phyloP scores from a whole-genome alignment of 2,888 invertebrate species.

The Ichneumon xanthorius region DNA sequence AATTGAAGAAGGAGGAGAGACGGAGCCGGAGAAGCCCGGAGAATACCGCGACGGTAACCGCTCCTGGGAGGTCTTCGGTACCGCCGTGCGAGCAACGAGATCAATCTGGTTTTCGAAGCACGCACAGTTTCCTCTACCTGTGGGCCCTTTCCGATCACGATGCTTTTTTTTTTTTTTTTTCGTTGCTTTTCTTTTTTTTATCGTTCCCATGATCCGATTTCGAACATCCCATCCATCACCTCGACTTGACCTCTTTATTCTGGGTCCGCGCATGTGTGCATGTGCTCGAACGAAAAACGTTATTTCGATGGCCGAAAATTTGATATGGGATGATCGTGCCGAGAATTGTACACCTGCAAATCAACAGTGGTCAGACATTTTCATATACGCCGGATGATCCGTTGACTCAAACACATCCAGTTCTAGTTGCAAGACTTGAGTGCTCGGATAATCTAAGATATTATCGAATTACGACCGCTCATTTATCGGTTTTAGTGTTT shows the following conservation, averaged over 20 bases:
- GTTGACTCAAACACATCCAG: no score
- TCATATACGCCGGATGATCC: no score
- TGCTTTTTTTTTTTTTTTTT: neutral
- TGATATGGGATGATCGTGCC: neutral
- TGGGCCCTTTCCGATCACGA: conserved; percentile 34
- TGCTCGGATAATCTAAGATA: no score
- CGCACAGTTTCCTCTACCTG: conserved; percentile 23
- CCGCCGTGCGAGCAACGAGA: conserved; percentile 42
- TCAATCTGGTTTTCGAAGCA: conserved; percentile 63
- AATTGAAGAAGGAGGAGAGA: conserved; percentile 22
- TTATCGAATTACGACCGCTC: no score
- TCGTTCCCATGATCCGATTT: conserved; percentile 57
- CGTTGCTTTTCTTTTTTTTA: conserved; percentile 34
- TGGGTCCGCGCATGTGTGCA: neutral
- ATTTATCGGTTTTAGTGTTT: no score
- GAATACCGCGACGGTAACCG: conserved; percentile 39
- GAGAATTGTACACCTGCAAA: no score
- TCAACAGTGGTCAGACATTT: no score
- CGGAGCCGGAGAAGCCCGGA: neutral
- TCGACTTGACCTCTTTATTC: conserved; percentile 22
- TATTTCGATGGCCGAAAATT: conserved; percentile 9
- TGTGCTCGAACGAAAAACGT: neutral
- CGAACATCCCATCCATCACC: conserved; percentile 24
- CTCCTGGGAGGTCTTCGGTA: conserved; percentile 67
- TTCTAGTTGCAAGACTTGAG: no score